A percentile compares a stretch with the other conserved stretches of the same genome.
Conservation (phyloP, 2,113 vertebrate species). For the Podarcis cretensis region DNA sequence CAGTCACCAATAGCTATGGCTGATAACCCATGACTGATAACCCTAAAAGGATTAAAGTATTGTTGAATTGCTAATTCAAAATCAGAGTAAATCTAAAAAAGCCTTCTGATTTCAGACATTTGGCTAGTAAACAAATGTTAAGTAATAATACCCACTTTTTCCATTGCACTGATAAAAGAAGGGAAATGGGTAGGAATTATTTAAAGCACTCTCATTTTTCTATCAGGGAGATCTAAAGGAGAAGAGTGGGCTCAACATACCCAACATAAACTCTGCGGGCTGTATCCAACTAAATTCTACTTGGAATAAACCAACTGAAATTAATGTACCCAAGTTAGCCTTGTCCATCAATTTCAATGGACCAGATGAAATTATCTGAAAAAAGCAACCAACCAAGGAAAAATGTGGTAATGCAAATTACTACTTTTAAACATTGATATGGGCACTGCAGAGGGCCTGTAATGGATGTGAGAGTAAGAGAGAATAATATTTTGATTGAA, state of each 20-base stretch:
- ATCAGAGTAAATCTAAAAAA: slow-evolving; percentile 5
- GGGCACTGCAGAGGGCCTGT: too few relatives aligned
- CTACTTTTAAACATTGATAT: too few relatives aligned
- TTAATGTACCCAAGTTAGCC: too few relatives aligned
- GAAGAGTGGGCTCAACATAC: not conserved
- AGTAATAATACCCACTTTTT: not conserved
- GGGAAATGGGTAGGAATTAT: not conserved
- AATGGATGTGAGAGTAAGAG: too few relatives aligned
- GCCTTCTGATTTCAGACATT: not conserved
- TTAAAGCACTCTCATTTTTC: not conserved
- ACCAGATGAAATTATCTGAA: not conserved
- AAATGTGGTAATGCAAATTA: not conserved
- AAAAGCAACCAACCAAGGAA: not conserved
- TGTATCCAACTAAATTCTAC: not conserved
- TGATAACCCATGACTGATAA: not conserved
- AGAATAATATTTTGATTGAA: too few relatives aligned
- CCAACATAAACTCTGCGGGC: not conserved
- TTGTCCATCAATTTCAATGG: not conserved
- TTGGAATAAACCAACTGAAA: too few relatives aligned
- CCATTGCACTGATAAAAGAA: not conserved
- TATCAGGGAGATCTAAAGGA: not conserved
- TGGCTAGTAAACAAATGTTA: not conserved
- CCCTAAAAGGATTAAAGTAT: not conserved
- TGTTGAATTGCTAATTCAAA: slow-evolving; percentile 5
- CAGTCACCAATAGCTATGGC: not conserved